These are phyloP conservation scores for Erannis defoliaria DNA, from an alignment of 2,888 invertebrate genomes.

Conservation along the genomic window DNA sequence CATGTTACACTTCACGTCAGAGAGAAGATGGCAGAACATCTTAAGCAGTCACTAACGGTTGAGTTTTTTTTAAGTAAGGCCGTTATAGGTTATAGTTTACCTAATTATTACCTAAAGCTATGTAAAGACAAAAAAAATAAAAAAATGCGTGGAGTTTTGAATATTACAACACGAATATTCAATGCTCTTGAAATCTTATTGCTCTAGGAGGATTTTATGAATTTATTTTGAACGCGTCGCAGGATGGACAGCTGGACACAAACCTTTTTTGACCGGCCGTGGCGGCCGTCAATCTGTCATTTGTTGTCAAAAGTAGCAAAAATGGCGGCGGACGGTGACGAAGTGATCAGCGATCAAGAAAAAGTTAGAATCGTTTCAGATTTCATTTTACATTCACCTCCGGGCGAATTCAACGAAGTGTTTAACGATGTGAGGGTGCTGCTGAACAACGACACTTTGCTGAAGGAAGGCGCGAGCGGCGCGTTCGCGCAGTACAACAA, in stretches of 20 bases:
- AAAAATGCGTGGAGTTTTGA: no score
- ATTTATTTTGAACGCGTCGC: constrained; percentile 46
- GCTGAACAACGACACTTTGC: constrained; percentile 97
- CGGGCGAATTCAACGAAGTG: constrained; percentile 99
- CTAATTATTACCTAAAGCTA: no score
- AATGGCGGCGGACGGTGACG: constrained; percentile 95
- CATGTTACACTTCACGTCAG: no score
- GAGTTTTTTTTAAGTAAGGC: no score
- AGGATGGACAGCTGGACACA: no score
- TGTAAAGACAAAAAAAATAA: no score
- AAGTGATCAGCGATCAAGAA: constrained; percentile 94
- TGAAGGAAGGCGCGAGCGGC: constrained; percentile 98
- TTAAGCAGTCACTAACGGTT: no score
- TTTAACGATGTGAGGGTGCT: constrained; percentile 98
- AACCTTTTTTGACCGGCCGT: constrained; percentile 31
- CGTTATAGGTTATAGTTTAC: no score
- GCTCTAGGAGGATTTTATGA: no score
- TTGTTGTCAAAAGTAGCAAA: constrained; percentile 84
- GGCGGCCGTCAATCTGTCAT: constrained; percentile 51
- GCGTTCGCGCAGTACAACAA: constrained; percentile 99
- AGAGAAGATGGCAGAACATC: no score
- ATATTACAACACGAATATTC: background rate
- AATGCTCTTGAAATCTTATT: no score
- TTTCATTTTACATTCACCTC: constrained; percentile 99
- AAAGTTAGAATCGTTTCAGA: constrained; percentile 98